Evolutionary conservation across 37 sponge, comb jelly and placozoan genomes (phyloP).

Genomic region (Oopsacas minuta): DNA sequence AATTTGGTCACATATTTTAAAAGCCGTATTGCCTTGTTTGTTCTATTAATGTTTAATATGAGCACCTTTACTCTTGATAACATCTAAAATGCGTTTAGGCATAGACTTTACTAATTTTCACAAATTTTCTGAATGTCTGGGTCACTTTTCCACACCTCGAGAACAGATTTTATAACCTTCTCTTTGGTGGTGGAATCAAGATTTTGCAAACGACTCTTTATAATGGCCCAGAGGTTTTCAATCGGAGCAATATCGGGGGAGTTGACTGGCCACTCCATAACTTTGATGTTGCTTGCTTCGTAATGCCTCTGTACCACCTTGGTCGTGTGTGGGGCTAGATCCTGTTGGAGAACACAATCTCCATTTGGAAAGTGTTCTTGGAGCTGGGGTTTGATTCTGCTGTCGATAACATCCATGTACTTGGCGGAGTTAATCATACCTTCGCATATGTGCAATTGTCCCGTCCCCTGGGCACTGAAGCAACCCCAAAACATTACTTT

Average conservation of each 20-base stretch:
- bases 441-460: background rate
- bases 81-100: background rate
- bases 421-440: conserved; percentile 7
- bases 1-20: background rate
- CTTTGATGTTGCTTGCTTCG: background rate
- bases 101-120: background rate
- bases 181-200: background rate
- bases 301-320: background rate
- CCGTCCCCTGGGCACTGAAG: background rate
- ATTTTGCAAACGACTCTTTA: conserved; percentile 10
- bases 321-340: background rate
- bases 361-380: conserved; percentile 13
- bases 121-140: background rate
- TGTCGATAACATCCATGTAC: background rate
- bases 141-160: background rate
- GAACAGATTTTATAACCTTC: background rate
- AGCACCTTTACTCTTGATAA: background rate
- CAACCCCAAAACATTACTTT: conserved; percentile 20
- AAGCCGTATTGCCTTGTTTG: background rate
- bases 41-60: conserved; percentile 16
- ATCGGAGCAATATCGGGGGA: conserved; percentile 22
- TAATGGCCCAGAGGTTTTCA: conserved; percentile 11
- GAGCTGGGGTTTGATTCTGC: conserved; percentile 13
- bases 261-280: conserved; percentile 10
- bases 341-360: background rate